phyloP scores from a whole-genome alignment of 2,888 invertebrate species.

The Nesidiocoris tenuis region DNA sequence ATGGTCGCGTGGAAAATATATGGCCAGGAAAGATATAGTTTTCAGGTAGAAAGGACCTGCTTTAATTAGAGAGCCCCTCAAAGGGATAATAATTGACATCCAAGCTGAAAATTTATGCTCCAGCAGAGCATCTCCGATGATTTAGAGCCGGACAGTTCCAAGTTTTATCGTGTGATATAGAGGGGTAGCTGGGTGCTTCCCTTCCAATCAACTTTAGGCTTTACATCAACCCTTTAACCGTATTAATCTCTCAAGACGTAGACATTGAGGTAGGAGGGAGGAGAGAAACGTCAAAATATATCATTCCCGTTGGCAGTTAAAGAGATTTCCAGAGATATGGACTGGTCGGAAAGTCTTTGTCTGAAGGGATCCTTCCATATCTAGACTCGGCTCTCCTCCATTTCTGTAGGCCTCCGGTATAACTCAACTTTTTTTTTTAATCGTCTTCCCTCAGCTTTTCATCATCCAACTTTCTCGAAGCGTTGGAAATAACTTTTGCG shows the following conservation, averaged over 20 bases:
- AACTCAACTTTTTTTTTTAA: too few species aligned
- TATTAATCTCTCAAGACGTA: conserved; percentile 41
- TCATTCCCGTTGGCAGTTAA: conserved; percentile 40
- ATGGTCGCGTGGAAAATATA: background rate
- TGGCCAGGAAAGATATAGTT: conserved; percentile 26
- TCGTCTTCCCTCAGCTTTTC: too few species aligned
- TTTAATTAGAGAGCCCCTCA: conserved; percentile 41
- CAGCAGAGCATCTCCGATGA: conserved; percentile 12
- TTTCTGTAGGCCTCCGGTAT: too few species aligned
- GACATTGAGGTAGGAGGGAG: conserved; percentile 31
- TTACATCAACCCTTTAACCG: conserved; percentile 43
- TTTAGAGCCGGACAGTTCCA: conserved; percentile 41
- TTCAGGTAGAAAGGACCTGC: conserved; percentile 41
- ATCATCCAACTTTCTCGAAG: too few species aligned
- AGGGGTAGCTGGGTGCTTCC: conserved; percentile 39
- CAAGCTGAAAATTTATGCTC: conserved; percentile 39
- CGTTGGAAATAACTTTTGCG: too few species aligned
- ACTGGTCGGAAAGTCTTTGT: conserved; percentile 41
- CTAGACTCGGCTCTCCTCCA: too few species aligned
- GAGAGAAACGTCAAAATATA: conserved; percentile 40
- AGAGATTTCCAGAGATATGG: conserved; percentile 43
- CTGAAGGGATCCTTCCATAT: conserved; percentile 6
- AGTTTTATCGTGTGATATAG: conserved; percentile 43
- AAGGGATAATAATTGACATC: conserved; percentile 43
- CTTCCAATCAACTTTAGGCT: conserved; percentile 43